These are phyloP conservation scores for Dryococelus australis DNA, from an alignment of 2,888 invertebrate genomes.

Conservation along the genomic window DNA sequence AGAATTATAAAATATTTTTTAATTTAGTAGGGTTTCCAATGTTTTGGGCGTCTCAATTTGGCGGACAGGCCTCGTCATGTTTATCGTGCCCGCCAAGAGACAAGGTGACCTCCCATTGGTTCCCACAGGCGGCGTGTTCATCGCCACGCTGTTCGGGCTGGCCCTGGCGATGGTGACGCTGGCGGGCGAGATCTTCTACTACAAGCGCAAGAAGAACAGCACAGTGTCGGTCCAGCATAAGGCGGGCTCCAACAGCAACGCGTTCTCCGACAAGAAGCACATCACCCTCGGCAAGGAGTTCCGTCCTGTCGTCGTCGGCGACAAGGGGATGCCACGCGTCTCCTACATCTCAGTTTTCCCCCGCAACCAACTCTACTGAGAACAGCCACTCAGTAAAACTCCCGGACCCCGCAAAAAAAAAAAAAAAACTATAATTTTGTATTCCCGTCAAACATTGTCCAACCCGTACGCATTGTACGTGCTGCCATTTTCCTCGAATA, in stretches of 20 bases:
- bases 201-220: slow-evolving; percentile 57
- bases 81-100: too few relatives aligned
- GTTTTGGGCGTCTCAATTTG: too few relatives aligned
- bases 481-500: too few relatives aligned
- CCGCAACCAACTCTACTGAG: slow-evolving; percentile 44
- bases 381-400: too few relatives aligned
- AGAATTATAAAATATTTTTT: too few relatives aligned
- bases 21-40: too few relatives aligned
- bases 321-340: slow-evolving; percentile 53
- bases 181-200: slow-evolving; percentile 82
- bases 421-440: too few relatives aligned
- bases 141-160: slow-evolving; percentile 85
- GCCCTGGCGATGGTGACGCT: slow-evolving; percentile 85
- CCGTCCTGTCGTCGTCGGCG: slow-evolving; percentile 53
- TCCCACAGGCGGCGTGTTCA: slow-evolving; percentile 87
- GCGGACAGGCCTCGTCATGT: too few relatives aligned
- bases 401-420: too few relatives aligned
- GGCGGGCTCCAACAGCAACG: slow-evolving; percentile 41
- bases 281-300: slow-evolving; percentile 61
- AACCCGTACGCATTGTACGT: too few relatives aligned
- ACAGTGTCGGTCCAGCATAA: slow-evolving; percentile 32
- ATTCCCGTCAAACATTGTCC: too few relatives aligned
- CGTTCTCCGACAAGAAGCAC: slow-evolving; percentile 50
- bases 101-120: too few relatives aligned
- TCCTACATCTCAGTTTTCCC: slow-evolving; percentile 60